phyloP scores from a whole-genome alignment of 2,888 invertebrate species.

The Trichopoda pennipes region DNA sequence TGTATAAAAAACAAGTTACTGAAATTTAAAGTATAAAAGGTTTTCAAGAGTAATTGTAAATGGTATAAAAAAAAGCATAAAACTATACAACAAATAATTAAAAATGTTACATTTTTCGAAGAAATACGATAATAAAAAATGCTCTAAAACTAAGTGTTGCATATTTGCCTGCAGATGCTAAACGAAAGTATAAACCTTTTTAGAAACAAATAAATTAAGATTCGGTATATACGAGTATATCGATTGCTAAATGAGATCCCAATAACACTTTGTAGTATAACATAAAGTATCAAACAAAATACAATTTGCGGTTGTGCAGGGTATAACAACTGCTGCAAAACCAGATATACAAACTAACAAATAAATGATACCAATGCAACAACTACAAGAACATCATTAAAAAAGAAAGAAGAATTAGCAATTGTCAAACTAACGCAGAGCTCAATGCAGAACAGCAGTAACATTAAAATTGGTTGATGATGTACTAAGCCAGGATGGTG shows the following conservation, averaged over 20 bases:
- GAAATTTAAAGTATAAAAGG: too few species aligned
- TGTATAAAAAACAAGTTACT: too few species aligned
- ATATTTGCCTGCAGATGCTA: too few species aligned
- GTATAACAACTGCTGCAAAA: slow-evolving; percentile 10
- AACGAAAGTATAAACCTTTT: too few species aligned
- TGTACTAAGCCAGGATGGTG: slow-evolving; percentile 20
- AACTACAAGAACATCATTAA: slow-evolving; percentile 1
- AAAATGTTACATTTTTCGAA: too few species aligned
- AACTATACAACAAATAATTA: too few species aligned
- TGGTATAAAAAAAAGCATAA: too few species aligned
- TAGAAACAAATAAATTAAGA: too few species aligned
- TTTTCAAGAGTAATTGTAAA: too few species aligned
- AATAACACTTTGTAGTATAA: not conserved
- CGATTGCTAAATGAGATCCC: not conserved
- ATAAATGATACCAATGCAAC: slow-evolving; percentile 33
- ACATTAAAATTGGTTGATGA: slow-evolving; percentile 31
- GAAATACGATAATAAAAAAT: too few species aligned
- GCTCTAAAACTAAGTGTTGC: too few species aligned
- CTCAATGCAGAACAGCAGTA: slow-evolving; percentile 4
- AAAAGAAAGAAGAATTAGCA: slow-evolving; percentile 27
- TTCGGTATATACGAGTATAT: too few species aligned
- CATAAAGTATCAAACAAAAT: not conserved
- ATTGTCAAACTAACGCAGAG: slow-evolving; percentile 45
- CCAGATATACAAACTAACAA: slow-evolving; percentile 11
- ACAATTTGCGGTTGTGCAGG: not conserved